phyloP scores from a whole-genome alignment of 2,797 vertebrate species.

The Podarcis siculus region DNA sequence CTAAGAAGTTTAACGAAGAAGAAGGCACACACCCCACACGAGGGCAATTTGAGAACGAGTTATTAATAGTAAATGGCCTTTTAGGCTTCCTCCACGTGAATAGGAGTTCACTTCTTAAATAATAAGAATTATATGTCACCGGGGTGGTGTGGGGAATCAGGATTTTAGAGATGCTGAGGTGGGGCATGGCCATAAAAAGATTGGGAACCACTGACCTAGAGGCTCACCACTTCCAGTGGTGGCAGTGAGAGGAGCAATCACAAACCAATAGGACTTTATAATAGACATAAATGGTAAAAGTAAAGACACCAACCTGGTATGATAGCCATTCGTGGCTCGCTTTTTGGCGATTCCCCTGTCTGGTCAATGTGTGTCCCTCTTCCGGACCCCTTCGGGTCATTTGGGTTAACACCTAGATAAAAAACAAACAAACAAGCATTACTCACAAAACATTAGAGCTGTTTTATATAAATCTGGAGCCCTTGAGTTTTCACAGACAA shows the following conservation, averaged over 20 bases:
- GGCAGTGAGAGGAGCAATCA: neutral
- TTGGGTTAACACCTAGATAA: conserved; percentile 47
- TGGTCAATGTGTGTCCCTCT: conserved; percentile 36
- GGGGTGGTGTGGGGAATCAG: too few species aligned
- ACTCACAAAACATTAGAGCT: neutral
- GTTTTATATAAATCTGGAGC: neutral
- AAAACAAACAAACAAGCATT: neutral
- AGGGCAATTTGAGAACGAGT: too few species aligned
- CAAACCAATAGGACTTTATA: neutral
- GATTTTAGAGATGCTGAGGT: too few species aligned
- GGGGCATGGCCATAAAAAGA: neutral
- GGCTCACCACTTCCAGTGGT: too few species aligned
- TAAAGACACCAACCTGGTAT: conserved; percentile 62
- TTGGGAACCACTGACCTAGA: neutral
- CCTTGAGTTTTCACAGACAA: neutral
- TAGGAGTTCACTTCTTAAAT: too few species aligned
- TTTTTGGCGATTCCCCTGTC: neutral
- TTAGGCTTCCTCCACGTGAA: too few species aligned
- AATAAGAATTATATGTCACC: too few species aligned
- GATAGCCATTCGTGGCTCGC: accelerated
- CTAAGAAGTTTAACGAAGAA: too few species aligned
- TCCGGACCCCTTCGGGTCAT: neutral
- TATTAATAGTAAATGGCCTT: too few species aligned
- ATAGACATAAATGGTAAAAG: neutral
- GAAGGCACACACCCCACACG: neutral